Percentiles rank a stretch among this genome's conserved stretches.
phyloP scores from a whole-genome alignment of 2,888 invertebrate species.

The Tetropium fuscum region DNA sequence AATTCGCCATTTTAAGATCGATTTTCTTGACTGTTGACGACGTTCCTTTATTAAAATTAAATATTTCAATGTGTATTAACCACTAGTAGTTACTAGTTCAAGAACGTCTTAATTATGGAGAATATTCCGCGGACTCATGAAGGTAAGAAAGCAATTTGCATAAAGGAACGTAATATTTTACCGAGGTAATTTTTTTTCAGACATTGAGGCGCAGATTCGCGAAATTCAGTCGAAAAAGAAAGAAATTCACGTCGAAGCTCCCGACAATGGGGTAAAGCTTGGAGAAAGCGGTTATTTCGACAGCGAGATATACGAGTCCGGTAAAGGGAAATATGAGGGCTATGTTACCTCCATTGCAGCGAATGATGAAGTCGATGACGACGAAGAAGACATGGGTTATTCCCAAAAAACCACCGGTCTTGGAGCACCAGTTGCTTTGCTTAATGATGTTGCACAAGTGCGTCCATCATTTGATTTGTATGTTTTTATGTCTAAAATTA shows the following conservation, averaged over 20 bases:
- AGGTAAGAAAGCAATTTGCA: no score
- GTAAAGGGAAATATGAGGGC: conserved; percentile 85
- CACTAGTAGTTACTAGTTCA: not conserved
- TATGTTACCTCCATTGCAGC: conserved; percentile 97
- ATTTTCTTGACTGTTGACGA: no score
- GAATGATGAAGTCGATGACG: conserved; percentile 96
- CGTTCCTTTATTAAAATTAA: no score
- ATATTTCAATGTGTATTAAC: not conserved
- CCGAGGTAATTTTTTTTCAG: conserved; percentile 68
- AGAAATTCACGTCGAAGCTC: conserved; percentile 69
- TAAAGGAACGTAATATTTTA: no score
- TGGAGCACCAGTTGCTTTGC: conserved; percentile 84
- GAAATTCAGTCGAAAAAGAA: conserved; percentile 92
- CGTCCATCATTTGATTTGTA: conserved; percentile 41
- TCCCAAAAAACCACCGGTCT: conserved; percentile 81
- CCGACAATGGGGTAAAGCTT: conserved; percentile 83
- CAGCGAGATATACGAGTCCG: conserved; percentile 91
- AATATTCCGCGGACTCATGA: conserved; percentile 85
- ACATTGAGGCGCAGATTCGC: conserved; percentile 94
- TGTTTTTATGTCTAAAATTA: not conserved
- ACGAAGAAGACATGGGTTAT: conserved; percentile 86
- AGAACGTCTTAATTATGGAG: conserved; percentile 71
- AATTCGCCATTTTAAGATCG: not conserved
- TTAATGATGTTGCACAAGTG: conserved; percentile 93
- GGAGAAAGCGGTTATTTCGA: conserved; percentile 90